Evolutionary conservation across 2,113 vertebrate species (phyloP).

Genomic region (Tylochromis polylepis): DNA sequence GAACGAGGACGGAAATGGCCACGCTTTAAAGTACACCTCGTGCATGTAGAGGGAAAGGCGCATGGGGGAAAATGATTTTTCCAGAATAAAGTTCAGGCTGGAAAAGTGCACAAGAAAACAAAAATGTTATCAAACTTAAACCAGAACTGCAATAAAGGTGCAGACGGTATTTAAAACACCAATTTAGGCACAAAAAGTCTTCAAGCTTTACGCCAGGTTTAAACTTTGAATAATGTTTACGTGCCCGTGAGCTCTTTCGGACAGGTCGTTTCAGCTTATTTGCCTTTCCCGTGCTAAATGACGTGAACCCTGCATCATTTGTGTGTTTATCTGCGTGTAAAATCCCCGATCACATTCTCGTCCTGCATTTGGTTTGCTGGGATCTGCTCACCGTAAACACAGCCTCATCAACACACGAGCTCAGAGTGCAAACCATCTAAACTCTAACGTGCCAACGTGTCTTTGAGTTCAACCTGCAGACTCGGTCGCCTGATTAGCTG

Average conservation of each 20-base stretch:
- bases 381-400: neutral
- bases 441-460: neutral
- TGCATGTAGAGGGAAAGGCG: neutral
- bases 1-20: neutral
- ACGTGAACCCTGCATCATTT: neutral
- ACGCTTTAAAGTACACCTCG: neutral
- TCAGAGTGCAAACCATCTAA: neutral
- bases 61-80: neutral
- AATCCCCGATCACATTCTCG: neutral
- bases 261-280: fast-evolving
- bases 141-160: fast-evolving
- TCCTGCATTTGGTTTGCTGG: neutral
- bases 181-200: too few species aligned
- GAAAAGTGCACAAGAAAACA: neutral
- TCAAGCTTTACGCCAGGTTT: neutral
- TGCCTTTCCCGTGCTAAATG: neutral
- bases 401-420: neutral
- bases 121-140: neutral
- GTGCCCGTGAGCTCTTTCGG: fast-evolving
- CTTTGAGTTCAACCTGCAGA: neutral
- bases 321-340: neutral
- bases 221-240: neutral
- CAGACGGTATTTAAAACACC: neutral
- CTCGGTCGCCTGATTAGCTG: neutral
- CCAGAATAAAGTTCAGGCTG: neutral